Conservation (phyloP, 2,888 invertebrate genomes). For the Orthosia incerta region DNA sequence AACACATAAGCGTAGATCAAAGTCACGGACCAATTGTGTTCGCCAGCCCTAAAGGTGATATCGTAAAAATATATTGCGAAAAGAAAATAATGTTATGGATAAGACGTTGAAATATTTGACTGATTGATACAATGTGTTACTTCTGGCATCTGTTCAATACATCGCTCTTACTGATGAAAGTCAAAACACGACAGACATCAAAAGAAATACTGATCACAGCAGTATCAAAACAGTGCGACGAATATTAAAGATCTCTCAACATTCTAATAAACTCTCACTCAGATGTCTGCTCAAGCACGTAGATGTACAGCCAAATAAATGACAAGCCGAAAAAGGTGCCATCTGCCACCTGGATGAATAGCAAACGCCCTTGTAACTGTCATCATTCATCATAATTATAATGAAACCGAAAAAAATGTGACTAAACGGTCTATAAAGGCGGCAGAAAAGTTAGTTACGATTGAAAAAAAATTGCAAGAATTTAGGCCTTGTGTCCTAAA, state of each 20-base stretch:
- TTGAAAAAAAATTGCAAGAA: slow-evolving; percentile 9
- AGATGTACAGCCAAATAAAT: slow-evolving; percentile 57
- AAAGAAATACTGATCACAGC: slow-evolving; percentile 62
- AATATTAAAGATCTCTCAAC: slow-evolving; percentile 51
- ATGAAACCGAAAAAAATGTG: slow-evolving; percentile 72
- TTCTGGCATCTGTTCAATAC: slow-evolving; percentile 79
- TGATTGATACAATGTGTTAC: slow-evolving; percentile 83
- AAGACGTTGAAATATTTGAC: slow-evolving; percentile 75
- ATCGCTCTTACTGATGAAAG: slow-evolving; percentile 85
- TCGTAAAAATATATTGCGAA: slow-evolving; percentile 82
- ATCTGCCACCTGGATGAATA: slow-evolving; percentile 75
- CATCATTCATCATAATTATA: slow-evolving; percentile 81
- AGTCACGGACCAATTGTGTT: slow-evolving; percentile 80
- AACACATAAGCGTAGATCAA: slow-evolving; percentile 75
- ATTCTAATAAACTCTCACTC: slow-evolving; percentile 52
- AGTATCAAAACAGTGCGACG: slow-evolving; percentile 50
- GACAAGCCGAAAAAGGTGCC: slow-evolving; percentile 65
- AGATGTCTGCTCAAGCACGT: slow-evolving; percentile 42
- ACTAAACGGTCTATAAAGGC: slow-evolving; percentile 64
- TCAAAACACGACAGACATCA: slow-evolving; percentile 76
- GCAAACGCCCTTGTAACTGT: slow-evolving; percentile 76
- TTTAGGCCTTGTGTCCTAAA: neutral
- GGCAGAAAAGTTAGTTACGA: slow-evolving; percentile 20
- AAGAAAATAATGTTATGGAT: slow-evolving; percentile 83
- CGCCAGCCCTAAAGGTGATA: slow-evolving; percentile 74